These are phyloP conservation scores for Scotopteryx bipunctaria DNA, from an alignment of 2,888 invertebrate species.

Conservation along the genomic window DNA sequence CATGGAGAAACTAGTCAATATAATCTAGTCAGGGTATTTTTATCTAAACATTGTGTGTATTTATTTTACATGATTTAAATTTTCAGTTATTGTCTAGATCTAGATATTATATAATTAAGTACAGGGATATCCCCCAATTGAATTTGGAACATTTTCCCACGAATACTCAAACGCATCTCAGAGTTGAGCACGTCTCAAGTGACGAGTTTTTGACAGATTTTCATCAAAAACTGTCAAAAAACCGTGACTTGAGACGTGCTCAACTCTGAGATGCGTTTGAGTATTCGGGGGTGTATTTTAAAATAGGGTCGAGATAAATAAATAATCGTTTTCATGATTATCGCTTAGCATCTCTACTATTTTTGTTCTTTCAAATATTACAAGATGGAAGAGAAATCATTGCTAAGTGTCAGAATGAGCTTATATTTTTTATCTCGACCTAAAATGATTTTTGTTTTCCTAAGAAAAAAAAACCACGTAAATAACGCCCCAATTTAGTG, in stretches of 20 bases:
- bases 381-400: not conserved
- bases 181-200: too few relatives aligned
- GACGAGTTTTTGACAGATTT: too few relatives aligned
- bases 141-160: not conserved
- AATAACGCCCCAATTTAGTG: slow-evolving; percentile 54
- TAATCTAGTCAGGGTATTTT: slow-evolving; percentile 37
- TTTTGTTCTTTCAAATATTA: not conserved
- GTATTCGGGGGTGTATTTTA: too few relatives aligned
- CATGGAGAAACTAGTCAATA: slow-evolving; percentile 8
- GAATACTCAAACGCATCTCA: too few relatives aligned
- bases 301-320: slow-evolving; percentile 3
- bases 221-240: too few relatives aligned
- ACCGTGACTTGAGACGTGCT: too few relatives aligned
- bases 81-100: slow-evolving; percentile 1
- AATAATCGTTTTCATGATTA: not conserved
- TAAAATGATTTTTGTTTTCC: slow-evolving; percentile 1
- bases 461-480: slow-evolving; percentile 32
- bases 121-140: slow-evolving; percentile 26
- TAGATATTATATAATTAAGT: slow-evolving; percentile 12
- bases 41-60: slow-evolving; percentile 18
- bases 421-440: slow-evolving; percentile 1
- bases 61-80: slow-evolving; percentile 2
- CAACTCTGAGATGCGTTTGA: too few relatives aligned
- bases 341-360: not conserved
- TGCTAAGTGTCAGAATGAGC: not conserved